phyloP scores from a whole-genome alignment of 2,888 invertebrate genomes.

The Conus canariensis region DNA sequence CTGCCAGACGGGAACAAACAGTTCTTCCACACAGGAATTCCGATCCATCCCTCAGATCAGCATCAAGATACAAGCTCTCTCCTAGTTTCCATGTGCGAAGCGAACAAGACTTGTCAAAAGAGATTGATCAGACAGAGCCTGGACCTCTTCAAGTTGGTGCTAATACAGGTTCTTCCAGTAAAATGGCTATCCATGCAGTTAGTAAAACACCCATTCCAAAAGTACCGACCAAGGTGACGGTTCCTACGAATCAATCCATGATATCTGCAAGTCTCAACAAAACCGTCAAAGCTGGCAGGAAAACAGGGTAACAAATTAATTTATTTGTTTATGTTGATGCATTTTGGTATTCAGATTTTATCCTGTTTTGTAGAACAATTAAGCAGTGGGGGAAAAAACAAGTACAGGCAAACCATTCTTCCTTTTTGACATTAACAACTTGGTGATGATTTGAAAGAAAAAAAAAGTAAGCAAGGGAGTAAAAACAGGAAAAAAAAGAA shows the following conservation, averaged over 20 bases:
- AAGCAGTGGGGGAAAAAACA: too few species aligned
- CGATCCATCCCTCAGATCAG: conserved; percentile 23
- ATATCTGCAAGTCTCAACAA: conserved; percentile 28
- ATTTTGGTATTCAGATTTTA: too few species aligned
- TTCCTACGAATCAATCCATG: conserved; percentile 36
- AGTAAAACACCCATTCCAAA: conserved; percentile 34
- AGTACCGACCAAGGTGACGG: conserved; percentile 34
- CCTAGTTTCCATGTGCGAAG: conserved; percentile 26
- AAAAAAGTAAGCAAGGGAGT: too few species aligned
- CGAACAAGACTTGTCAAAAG: conserved; percentile 5
- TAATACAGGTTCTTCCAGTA: conserved; percentile 17
- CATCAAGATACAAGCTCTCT: conserved; percentile 31
- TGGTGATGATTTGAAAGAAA: too few species aligned
- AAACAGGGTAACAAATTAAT: not conserved
- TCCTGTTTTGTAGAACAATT: too few species aligned
- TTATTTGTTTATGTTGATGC: too few species aligned
- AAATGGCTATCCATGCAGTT: conserved; percentile 31
- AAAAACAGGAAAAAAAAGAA: too few species aligned
- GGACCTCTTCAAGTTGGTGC: conserved; percentile 44
- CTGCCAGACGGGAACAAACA: conserved; percentile 7
- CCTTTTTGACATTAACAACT: too few species aligned
- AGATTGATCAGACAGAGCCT: conserved; percentile 26
- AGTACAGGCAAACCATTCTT: too few species aligned
- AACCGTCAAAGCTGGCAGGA: conserved; percentile 18
- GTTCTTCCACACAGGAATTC: conserved; percentile 1